Base-by-base conservation (phyloP, 2,888 invertebrate genomes). In the Xestia rhomboidea region DNA sequence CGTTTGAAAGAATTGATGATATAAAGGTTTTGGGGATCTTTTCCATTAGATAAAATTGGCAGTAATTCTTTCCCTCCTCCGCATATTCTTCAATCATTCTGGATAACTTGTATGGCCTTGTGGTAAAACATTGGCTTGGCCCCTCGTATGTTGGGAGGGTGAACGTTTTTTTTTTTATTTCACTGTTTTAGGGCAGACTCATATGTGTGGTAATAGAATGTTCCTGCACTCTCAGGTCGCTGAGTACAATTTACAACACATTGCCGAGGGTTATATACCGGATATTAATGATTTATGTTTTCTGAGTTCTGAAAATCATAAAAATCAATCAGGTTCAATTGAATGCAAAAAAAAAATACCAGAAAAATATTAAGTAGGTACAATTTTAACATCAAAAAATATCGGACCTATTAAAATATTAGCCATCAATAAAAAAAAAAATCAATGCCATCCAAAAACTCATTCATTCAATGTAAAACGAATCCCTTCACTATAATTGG, bases 21-120 rank as follows among this genome's bases (percentile, higher is more conserved):
- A 24, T 24, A 6, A 7, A 64, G 72, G 38, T 69, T 69, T 72
- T 63, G n/a, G 67, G 76, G n/a, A 2, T 38, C 64, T 83, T 63
- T 85, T 73, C 70, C 54, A 82, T 85, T 77, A 71, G 60, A 79
- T 76, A 73, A 80, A 80, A 81, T 70, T 77, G 77, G 81, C 81
- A 86, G 82, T 78, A 67, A 69, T 83, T 76, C 54, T 70, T 44
- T 63, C 78, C 81, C 71, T 76, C 46, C 41, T 64, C 21, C 44
- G 44, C 27, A 57, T 38, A 73, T 66, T 73, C 73, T 41, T 10
- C 73, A 73, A 84, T 87, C 82, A 87, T 81, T 83, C 82, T 77
- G 68, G 74, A 79, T 79, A 78, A 72, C 67, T 73, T 68, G n/a
- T n/a, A n/a, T n/a, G 41, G 77, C 46, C 34, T 77, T 73, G 54